These are phyloP conservation scores for Dipodomys spectabilis DNA, from an alignment of 2,113 vertebrate genomes.

Conservation along the genomic window DNA sequence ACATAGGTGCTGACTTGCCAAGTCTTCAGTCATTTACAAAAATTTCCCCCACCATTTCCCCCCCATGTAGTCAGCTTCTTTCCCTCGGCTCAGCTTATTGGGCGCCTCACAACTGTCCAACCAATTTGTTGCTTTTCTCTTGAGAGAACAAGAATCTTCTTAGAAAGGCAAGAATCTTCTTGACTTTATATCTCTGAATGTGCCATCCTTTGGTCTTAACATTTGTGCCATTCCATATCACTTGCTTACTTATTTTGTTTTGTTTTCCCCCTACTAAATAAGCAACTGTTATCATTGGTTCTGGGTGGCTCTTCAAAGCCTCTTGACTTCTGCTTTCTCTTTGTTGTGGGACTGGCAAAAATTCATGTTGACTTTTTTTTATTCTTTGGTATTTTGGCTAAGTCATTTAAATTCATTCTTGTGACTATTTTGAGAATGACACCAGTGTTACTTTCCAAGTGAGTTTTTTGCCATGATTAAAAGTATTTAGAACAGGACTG, in stretches of 20 bases:
- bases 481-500: neutral
- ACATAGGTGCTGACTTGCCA: neutral
- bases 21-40: neutral
- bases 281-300: neutral
- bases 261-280: neutral
- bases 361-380: neutral
- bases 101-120: no score
- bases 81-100: neutral
- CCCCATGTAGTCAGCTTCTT: neutral
- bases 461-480: neutral
- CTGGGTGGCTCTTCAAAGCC: neutral
- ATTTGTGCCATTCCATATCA: neutral
- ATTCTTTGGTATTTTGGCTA: constrained; percentile 9
- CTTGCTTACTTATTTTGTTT: neutral
- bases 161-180: neutral
- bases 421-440: neutral
- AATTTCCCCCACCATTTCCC: neutral
- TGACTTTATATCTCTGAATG: neutral
- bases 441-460: neutral
- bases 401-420: constrained; percentile 28
- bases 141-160: neutral
- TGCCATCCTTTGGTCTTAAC: neutral
- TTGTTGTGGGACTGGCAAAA: neutral
- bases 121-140: neutral
- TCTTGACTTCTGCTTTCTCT: neutral